Percentiles rank a stretch among this genome's conserved stretches.
phyloP scores from a whole-genome alignment of 1,140 invertebrate species.

The Drosophila erecta region DNA sequence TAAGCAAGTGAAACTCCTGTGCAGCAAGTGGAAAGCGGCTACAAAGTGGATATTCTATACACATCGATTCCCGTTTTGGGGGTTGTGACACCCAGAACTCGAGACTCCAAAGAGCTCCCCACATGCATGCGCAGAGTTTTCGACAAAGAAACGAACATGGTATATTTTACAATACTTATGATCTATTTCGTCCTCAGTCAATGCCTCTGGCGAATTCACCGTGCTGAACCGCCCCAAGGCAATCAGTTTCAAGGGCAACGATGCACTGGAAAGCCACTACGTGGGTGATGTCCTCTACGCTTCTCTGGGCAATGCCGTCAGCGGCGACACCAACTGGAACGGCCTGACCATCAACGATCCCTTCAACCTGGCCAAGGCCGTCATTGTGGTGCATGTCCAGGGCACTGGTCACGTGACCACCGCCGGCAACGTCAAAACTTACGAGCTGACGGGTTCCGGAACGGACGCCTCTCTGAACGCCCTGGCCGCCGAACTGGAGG shows the following conservation, averaged over 20 bases:
- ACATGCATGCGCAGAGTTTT: slow-evolving; percentile 62
- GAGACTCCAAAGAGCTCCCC: slow-evolving; percentile 5
- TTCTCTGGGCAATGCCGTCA: slow-evolving; percentile 88
- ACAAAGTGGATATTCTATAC: slow-evolving; percentile 1
- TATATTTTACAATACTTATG: slow-evolving; percentile 55
- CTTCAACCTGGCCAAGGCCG: slow-evolving; percentile 91
- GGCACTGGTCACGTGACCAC: slow-evolving; percentile 87
- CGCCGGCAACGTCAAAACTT: slow-evolving; percentile 78
- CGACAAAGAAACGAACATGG: background rate
- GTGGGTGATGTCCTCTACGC: slow-evolving; percentile 90
- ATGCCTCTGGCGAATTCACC: slow-evolving; percentile 88
- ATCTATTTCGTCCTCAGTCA: slow-evolving; percentile 84
- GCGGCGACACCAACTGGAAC: slow-evolving; percentile 87
- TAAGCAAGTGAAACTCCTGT: too few relatives aligned
- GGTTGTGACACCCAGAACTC: slow-evolving; percentile 22
- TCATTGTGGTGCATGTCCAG: slow-evolving; percentile 90
- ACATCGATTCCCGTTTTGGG: slow-evolving; percentile 11
- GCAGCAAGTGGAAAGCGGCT: background rate
- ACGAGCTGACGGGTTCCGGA: slow-evolving; percentile 57
- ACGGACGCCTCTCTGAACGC: slow-evolving; percentile 57
- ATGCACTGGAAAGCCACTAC: slow-evolving; percentile 87
- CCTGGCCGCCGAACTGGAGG: slow-evolving; percentile 60
- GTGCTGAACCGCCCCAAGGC: slow-evolving; percentile 88
- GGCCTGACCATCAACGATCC: slow-evolving; percentile 90
- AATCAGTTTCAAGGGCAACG: slow-evolving; percentile 88